Evolutionary conservation across 2,113 vertebrate genomes (phyloP), one percentile per base, ranked within the genome.

Genomic region (Morone chrysops): DNA sequence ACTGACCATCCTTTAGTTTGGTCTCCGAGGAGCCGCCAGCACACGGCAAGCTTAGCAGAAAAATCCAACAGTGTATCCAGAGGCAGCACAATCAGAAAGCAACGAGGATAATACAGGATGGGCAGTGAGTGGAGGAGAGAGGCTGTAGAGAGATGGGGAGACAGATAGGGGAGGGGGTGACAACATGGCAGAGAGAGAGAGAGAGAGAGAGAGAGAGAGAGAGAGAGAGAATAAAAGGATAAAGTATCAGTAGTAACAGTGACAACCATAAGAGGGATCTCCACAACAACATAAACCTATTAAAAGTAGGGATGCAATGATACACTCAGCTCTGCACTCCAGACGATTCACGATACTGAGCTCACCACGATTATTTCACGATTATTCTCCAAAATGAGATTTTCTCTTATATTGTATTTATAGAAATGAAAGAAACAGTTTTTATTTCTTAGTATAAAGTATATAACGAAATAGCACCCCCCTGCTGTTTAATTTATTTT

Each of bases 261-360:
- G 25, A 47, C 40, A 40, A 70, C 91, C 96, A 91, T 92, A 83
- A 95, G 96, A 92, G 96, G 95, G 95, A 88, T 87, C 88, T 94
- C 56, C 54, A 53, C 61, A 60, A 57, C 68, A 60, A 45, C 48
- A 74, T 7, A 38, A 47, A 48, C 20, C 31, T 6, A 9, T 17
- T 2, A 45, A 50, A 70, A 63, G 22, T 69, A 31, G 31, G 31
- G 31, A 31, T 31, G 31, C 31, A 31, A 31, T 31, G 31, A 31
- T 31, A 31, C 31, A 31, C 31, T 31, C 31, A 31, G 31, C 31
- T 31, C n/a, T n/a, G n/a, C n/a, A n/a, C n/a, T n/a, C n/a, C n/a
- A n/a, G n/a, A n/a, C 31, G 31, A 31, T 31, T 31, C 31, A 31
- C 31, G 31, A 31, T 31, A 31, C 31, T 31, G 31, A 31, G 31